Percentiles rank a stretch among this genome's conserved stretches.
Conservation (phyloP, 2,113 vertebrate genomes). For the Atlantisia rogersi region DNA sequence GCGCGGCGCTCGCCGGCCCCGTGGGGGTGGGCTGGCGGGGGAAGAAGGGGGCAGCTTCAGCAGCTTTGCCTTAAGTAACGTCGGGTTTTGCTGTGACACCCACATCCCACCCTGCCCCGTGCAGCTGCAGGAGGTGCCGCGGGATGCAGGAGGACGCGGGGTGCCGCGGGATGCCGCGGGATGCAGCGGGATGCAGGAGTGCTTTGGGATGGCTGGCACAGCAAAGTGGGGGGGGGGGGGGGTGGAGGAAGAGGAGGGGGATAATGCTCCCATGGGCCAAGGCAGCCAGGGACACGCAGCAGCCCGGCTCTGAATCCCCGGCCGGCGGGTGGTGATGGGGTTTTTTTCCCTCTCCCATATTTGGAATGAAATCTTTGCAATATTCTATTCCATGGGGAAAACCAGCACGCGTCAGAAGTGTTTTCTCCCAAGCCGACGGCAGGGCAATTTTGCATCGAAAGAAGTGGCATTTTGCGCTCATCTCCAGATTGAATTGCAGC, state of each 20-base stretch:
- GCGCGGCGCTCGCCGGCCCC: too few species aligned
- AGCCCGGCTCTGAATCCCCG: not conserved
- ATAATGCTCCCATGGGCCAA: not conserved
- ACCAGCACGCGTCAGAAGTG: not conserved
- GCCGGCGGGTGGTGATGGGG: accelerated
- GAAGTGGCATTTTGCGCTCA: not conserved
- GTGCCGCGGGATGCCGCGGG: too few species aligned
- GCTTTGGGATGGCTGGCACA: accelerated
- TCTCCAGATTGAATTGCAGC: not conserved
- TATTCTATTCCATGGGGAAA: not conserved
- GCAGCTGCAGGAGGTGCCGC: too few species aligned
- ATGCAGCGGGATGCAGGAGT: too few species aligned
- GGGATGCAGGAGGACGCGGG: not conserved
- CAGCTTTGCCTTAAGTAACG: too few species aligned
- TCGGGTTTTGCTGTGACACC: too few species aligned
- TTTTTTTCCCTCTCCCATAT: not conserved
- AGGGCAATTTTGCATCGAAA: not conserved
- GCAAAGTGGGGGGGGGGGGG: not conserved
- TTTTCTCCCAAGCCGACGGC: not conserved
- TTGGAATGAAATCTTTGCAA: not conserved
- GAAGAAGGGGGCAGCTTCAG: too few species aligned
- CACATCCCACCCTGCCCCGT: not conserved
- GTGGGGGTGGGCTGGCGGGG: too few species aligned
- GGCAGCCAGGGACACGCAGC: accelerated
- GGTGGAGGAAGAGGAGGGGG: not conserved